phyloP scores from a whole-genome alignment of 2,797 vertebrate species.

The Buceros bicornis region DNA sequence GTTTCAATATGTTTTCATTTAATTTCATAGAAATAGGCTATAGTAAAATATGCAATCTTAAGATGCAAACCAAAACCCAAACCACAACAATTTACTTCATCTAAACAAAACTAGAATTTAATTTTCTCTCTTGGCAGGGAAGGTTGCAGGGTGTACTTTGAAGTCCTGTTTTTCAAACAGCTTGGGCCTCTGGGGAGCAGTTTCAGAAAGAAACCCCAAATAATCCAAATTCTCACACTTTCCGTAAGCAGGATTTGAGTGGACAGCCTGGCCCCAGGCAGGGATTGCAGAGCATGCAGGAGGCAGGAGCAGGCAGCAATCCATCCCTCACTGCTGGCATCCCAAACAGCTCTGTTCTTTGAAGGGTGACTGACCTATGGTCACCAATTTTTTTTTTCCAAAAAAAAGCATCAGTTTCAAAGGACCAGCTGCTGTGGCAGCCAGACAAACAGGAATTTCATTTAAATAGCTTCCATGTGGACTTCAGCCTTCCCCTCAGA shows the following conservation, averaged over 20 bases:
- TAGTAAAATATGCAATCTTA: neutral
- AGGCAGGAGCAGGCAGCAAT: accelerated
- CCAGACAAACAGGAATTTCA: neutral
- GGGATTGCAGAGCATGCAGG: accelerated
- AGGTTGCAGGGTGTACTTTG: neutral
- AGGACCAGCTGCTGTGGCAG: neutral
- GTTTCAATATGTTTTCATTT: neutral
- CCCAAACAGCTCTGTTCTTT: neutral
- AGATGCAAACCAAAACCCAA: neutral
- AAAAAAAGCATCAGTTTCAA: neutral
- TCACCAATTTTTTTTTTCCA: neutral
- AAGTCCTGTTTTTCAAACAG: neutral
- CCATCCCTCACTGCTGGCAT: neutral
- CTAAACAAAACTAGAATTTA: neutral
- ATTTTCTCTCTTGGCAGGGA: neutral
- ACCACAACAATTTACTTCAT: neutral
- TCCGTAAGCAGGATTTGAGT: neutral
- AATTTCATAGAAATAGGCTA: neutral
- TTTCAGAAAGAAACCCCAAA: neutral
- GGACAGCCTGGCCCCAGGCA: neutral
- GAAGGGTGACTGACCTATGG: neutral
- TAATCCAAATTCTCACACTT: neutral
- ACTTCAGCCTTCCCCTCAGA: neutral
- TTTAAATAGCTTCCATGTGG: neutral
- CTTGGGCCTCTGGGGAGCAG: neutral